Base-by-base conservation (phyloP, 2,888 invertebrate genomes). In the Diadromus collaris region DNA sequence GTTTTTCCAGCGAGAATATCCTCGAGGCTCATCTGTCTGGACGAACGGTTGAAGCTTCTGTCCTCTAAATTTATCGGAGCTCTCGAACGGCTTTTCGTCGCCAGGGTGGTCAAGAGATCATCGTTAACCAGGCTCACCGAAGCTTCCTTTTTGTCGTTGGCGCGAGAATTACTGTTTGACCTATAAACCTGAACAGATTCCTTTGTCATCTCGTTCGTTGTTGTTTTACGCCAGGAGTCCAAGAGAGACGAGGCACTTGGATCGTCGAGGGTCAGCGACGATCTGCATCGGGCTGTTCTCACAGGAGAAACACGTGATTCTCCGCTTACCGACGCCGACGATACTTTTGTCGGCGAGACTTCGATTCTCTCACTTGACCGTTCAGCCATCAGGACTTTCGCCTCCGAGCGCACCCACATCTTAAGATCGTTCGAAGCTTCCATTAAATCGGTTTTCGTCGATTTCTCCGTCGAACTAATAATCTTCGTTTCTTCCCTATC, bases 381-480 rank as follows among this genome's bases (percentile, higher is more conserved):
- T 19, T 85, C 83, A 9, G 71, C 61, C 60, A 77, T 78, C 54
- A 88, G 27, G 29, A 84, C 85, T 51, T 87, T 88, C 2, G 85
- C 87, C 46, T 89, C 89, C 0, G 88, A 79, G 10, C 87, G 81
- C 2, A 89, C 87, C 89, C 89, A 89, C 80, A 86, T 88, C 75
- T 87, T 88, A 44, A 89, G 77, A 60, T 88, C 89, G 75, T 88
- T 87, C 9, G 89, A 88, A 0, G 88, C 84, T 32, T 88, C 87
- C 34, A 86, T 34, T 27, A 83, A 60, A n/a, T 88, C 86, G 81
- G 91, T 74, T 68, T 86, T 87, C 76, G 89, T 92, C 89, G 88
- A 90, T 89, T 86, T 92, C 89, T 85, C 91, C 89, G 83, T 91
- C 89, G 87, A 92, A 90, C 90, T 92, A 90, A 85, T 90, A 86